Evolutionary conservation across 2,888 invertebrate genomes (phyloP).

Genomic region (Nineta flava): DNA sequence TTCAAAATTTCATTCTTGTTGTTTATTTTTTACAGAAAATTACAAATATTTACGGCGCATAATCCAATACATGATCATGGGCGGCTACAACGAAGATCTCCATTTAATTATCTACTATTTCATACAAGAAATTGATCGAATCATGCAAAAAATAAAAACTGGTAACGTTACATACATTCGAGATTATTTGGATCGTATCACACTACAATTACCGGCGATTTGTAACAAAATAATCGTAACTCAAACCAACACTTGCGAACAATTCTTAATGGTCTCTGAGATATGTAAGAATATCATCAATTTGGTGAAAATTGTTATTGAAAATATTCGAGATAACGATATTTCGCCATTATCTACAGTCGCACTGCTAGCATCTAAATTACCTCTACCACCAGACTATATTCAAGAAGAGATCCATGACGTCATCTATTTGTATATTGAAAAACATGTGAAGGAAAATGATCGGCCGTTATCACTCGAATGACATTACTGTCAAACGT

Average conservation of each 20-base stretch:
- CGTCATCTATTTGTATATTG: no score
- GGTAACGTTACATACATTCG: neutral
- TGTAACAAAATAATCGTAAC: neutral
- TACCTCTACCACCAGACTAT: slow-evolving; percentile 2
- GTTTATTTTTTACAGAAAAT: neutral
- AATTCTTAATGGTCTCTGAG: neutral
- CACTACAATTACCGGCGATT: neutral
- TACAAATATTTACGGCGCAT: neutral
- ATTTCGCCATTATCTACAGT: neutral
- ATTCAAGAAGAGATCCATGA: slow-evolving; percentile 1
- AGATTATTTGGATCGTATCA: neutral
- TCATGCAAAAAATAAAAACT: neutral
- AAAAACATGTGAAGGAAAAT: no score
- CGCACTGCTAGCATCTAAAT: neutral
- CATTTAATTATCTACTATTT: neutral
- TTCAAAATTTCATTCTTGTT: no score
- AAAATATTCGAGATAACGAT: neutral
- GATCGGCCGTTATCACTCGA: no score
- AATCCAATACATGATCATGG: neutral
- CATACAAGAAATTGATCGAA: neutral
- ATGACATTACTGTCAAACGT: no score
- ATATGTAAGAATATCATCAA: slow-evolving; percentile 1
- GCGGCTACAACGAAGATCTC: neutral
- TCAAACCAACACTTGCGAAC: neutral
- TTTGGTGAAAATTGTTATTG: neutral